phyloP scores from a whole-genome alignment of 2,797 vertebrate species.

The Poecile montanus region DNA sequence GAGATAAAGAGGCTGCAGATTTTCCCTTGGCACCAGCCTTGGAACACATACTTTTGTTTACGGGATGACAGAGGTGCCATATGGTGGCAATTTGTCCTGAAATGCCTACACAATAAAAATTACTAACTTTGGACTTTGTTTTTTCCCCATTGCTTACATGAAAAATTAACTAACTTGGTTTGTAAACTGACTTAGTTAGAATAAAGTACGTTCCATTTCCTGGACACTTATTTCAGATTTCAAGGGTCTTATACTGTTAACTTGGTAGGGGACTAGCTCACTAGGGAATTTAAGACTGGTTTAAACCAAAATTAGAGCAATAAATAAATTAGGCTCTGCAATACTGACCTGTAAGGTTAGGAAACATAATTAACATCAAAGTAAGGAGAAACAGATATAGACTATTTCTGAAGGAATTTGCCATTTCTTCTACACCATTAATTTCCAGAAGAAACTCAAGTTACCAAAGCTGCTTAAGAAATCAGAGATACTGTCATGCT shows the following conservation, averaged over 20 bases:
- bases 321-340: not conserved
- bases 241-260: not conserved
- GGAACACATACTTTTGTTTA: not conserved
- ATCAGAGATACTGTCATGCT: not conserved
- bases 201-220: not conserved
- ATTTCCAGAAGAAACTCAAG: not conserved
- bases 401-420: not conserved
- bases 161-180: not conserved
- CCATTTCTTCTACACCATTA: not conserved
- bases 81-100: not conserved
- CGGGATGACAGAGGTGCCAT: rapidly evolving
- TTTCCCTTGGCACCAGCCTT: not conserved
- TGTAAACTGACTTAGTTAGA: not conserved
- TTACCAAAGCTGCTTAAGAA: constrained; percentile 4
- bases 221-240: not conserved
- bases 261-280: not conserved
- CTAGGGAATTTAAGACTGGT: not conserved
- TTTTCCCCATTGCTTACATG: not conserved
- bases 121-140: not conserved
- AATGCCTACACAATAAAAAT: not conserved
- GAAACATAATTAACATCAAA: not conserved
- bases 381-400: not conserved
- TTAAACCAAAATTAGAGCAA: not conserved
- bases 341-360: not conserved
- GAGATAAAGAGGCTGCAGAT: not conserved